These are phyloP conservation scores for Pimephales promelas DNA, from an alignment of 2,113 vertebrate genomes.

Conservation along the genomic window DNA sequence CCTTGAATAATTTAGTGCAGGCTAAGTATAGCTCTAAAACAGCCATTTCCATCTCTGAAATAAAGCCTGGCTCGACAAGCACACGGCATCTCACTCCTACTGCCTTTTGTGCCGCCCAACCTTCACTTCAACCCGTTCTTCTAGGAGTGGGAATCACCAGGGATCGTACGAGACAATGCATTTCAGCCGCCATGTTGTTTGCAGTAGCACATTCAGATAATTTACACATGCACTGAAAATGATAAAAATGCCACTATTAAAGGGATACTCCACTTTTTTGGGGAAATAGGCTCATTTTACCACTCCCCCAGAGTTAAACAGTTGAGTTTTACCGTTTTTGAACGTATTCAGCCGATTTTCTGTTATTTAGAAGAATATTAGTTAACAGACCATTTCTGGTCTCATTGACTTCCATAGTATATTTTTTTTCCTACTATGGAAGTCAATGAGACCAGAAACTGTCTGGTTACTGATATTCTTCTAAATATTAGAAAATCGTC, in stretches of 20 bases:
- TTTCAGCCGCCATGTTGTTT: background rate
- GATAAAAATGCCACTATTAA: background rate
- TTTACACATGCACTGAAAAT: background rate
- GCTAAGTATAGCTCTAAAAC: conserved; percentile 64
- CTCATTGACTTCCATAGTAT: too few species aligned
- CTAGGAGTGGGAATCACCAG: background rate
- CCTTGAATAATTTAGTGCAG: conserved; percentile 67
- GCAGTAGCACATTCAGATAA: background rate
- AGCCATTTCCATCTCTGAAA: conserved; percentile 60
- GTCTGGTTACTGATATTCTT: too few species aligned
- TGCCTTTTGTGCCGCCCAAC: conserved; percentile 9
- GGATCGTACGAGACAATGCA: background rate
- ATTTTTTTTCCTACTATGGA: too few species aligned
- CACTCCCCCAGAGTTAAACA: too few species aligned
- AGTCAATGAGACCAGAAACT: too few species aligned
- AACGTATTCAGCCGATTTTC: too few species aligned
- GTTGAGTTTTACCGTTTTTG: too few species aligned
- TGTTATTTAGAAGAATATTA: too few species aligned
- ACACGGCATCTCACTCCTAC: conserved; percentile 34
- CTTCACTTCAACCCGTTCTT: background rate
- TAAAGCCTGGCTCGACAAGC: conserved; percentile 28
- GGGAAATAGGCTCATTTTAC: too few species aligned
- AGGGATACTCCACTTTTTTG: too few species aligned
- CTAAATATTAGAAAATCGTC: too few species aligned
- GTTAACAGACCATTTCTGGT: too few species aligned